Base-by-base conservation (phyloP, 2,113 vertebrate species). In the Pseudorhombus dupliciocellatus region DNA sequence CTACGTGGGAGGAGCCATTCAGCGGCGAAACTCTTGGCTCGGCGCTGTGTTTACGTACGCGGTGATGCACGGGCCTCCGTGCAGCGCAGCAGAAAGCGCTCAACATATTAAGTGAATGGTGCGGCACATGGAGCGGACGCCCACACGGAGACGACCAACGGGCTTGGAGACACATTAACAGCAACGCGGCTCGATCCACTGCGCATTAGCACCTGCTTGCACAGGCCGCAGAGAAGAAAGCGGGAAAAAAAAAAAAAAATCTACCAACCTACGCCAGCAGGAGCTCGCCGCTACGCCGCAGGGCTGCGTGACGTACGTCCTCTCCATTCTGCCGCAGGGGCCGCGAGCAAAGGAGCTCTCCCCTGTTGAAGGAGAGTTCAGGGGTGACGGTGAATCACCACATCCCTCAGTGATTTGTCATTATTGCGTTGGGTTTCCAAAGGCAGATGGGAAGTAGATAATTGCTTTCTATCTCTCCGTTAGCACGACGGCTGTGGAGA, bases 371-470 rank as follows among this genome's bases (percentile, higher is more conserved):
- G 51, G 50, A 74, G 46, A 37, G 70, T 58, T 74, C 65, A 67
- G 34, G 66, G 73, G 74, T 77, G 60, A 79, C 34, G 5, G 52
- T 88, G 77, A 89, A 65, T 89, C 87, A 88, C 24, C 12, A 7
- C 31, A 2, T 61, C 63, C 48, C 63, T 64, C 44, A 14, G 56
- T 48, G 55, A 51, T 74, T 66, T 68, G 50, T 48, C 61, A 70
- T 75, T 75, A 77, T 21, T 37, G 65, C 58, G 56, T 80, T 16
- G 0, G 20, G 34, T 48, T 81, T 71, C 50, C 34, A 54, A 73
- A 76, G 66, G 44, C 11, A 12, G 44, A 48, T 18, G 53, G 66
- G 46, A 78, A 71, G 70, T 54, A 60, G 52, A 77, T 85, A 57
- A 84, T 77, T 79, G 66, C 62, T 79, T 84, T 79, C 73, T 31